Percentiles rank a stretch among this genome's conserved stretches.
phyloP scores from a whole-genome alignment of 2,888 invertebrate genomes.

The Calliphora vomitoria region DNA sequence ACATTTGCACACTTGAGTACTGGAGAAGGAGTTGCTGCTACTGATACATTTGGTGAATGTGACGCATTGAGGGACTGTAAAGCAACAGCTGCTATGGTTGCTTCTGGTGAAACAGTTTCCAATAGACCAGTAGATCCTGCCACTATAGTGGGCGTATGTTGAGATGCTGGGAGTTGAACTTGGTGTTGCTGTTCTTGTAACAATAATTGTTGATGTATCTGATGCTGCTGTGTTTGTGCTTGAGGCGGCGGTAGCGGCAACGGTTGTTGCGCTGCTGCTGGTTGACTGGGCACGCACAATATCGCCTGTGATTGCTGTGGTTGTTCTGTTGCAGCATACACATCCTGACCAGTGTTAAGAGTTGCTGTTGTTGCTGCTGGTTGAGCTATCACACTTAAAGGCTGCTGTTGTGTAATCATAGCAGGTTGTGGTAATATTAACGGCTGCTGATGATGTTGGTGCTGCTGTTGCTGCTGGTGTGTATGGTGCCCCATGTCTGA shows the following conservation, averaged over 20 bases:
- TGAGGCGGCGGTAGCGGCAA: slow-evolving; percentile 34
- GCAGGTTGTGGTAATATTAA: slow-evolving; percentile 55
- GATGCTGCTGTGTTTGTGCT: slow-evolving; percentile 36
- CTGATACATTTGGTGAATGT: slow-evolving; percentile 35
- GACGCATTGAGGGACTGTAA: slow-evolving; percentile 71
- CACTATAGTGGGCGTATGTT: slow-evolving; percentile 2
- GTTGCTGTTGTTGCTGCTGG: slow-evolving; percentile 66
- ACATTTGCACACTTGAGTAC: neutral
- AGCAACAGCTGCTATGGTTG: slow-evolving; percentile 69
- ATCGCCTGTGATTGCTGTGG: slow-evolving; percentile 15
- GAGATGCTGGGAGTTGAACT: slow-evolving; percentile 42
- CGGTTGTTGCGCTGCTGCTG: slow-evolving; percentile 50
- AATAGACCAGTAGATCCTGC: slow-evolving; percentile 31
- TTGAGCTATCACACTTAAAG: slow-evolving; percentile 63
- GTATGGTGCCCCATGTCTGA: slow-evolving; percentile 30
- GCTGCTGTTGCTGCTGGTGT: slow-evolving; percentile 60
- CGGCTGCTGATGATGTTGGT: slow-evolving; percentile 32
- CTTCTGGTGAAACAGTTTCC: slow-evolving; percentile 61
- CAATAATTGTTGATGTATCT: slow-evolving; percentile 61
- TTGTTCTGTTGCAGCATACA: neutral
- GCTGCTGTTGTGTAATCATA: slow-evolving; percentile 40
- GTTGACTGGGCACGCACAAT: slow-evolving; percentile 16
- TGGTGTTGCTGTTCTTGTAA: slow-evolving; percentile 50
- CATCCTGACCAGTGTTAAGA: neutral
- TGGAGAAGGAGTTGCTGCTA: neutral